Evolutionary conservation across 1,140 invertebrate species (phyloP).

Genomic region (Orius insidiosus): DNA sequence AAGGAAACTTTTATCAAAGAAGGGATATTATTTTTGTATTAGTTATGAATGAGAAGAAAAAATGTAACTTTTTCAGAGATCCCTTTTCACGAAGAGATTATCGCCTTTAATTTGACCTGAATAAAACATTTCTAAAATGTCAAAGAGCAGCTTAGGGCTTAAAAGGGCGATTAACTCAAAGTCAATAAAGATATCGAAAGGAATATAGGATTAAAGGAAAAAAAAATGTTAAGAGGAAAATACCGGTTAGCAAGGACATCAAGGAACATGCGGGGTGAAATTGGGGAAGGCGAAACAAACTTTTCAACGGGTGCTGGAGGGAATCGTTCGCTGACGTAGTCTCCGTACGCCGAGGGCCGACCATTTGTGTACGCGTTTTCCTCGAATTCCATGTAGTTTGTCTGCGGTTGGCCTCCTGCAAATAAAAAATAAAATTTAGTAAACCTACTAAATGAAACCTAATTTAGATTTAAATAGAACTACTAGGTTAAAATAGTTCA

Average conservation of each 20-base stretch:
- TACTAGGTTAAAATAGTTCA: too few species aligned
- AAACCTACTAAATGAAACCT: too few species aligned
- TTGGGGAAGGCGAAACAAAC: constrained; percentile 11
- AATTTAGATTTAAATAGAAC: too few species aligned
- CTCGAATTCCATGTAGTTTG: constrained; percentile 29
- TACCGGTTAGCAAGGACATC: constrained; percentile 6
- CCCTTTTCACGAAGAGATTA: too few species aligned
- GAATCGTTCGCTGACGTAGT: constrained; percentile 29
- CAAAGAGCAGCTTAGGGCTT: too few species aligned
- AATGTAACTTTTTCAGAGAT: too few species aligned
- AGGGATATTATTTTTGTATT: too few species aligned
- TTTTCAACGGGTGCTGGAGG: constrained; percentile 16
- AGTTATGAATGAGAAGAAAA: too few species aligned
- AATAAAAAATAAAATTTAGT: constrained; percentile 5
- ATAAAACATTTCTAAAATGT: too few species aligned
- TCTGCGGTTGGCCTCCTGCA: constrained; percentile 23
- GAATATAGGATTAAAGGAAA: neutral
- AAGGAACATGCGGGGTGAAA: constrained; percentile 6
- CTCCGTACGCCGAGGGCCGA: constrained; percentile 29
- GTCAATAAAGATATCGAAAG: neutral
- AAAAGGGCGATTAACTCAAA: neutral
- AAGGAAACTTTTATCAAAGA: too few species aligned
- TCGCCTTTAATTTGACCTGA: too few species aligned
- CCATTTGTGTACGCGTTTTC: constrained; percentile 31
- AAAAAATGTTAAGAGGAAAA: neutral